Evolutionary conservation across 2,888 invertebrate genomes (phyloP), one percentile per base, ranked within the genome.

Genomic region (Spilosoma lubricipeda): DNA sequence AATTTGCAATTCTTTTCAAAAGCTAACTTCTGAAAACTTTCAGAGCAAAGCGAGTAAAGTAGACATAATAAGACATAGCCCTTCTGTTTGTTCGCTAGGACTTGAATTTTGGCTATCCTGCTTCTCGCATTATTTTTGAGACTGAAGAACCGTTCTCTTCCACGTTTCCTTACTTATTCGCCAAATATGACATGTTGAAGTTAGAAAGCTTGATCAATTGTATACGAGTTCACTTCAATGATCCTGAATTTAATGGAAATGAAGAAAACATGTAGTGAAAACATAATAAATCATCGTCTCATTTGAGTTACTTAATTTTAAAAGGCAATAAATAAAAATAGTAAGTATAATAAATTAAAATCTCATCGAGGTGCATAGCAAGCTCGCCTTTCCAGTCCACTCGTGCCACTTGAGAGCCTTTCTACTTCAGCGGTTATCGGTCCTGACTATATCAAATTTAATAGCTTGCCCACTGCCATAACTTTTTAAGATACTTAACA

Each of bases 361-460:
- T 63, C 30, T 63, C 30, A 30, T 63, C 30, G 30, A 63, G 63
- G 27, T 7, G 2, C 8, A 8, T 30, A 7, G 42, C 27, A 36
- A 45, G n/a, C 27, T 67, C 30, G 18, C 5, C 30, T 30, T 63
- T 63, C 18, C 27, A 63, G 63, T 18, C 2, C 63, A 30, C 15
- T 63, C 63, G 63, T 63, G 63, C 30, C 63, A 63, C 30, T 63
- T 27, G 63, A 30, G 30, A 30, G 63, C 30, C 18, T 27, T 63
- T 63, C 63, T 30, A 63, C 30, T 63, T 18, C 63, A 63, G 30
- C 30, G 63, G 63, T 30, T 30, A 30, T 30, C 63, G 30, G 63
- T 63, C 63, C 63, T 30, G 63, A 30, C 63, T 63, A 63, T 63
- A 63, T 63, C 63, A 63, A 63, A 63, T 63, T 63, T 30, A 59